A percentile compares a stretch with the other conserved stretches of the same genome.
phyloP scores from a whole-genome alignment of 2,888 invertebrate genomes.

The Morpho achilles region DNA sequence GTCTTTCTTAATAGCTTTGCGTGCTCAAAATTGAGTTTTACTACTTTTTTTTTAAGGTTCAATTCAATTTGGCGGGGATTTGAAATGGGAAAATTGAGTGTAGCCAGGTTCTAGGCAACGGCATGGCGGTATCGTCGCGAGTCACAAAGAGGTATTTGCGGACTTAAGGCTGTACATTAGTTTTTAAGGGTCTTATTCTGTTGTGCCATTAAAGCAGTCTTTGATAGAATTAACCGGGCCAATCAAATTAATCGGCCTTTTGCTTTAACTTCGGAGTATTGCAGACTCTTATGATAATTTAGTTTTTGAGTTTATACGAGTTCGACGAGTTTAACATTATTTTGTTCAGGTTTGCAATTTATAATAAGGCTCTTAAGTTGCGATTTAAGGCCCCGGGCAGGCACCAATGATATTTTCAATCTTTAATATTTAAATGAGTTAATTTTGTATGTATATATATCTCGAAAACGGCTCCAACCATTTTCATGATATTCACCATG shows the following conservation, averaged over 20 bases:
- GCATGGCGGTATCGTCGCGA: constrained; percentile 56
- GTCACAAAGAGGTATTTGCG: constrained; percentile 78
- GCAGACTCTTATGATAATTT: constrained; percentile 26
- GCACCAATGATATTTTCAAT: too few species aligned
- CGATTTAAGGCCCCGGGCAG: too few species aligned
- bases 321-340: too few species aligned
- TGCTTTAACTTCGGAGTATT: constrained; percentile 24
- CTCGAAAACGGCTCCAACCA: too few species aligned
- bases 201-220: constrained; percentile 71
- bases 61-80: constrained; percentile 24
- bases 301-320: not conserved
- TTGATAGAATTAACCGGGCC: constrained; percentile 72
- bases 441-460: too few species aligned
- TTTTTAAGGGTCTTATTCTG: constrained; percentile 78
- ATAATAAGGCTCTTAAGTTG: too few species aligned
- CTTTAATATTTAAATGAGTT: too few species aligned
- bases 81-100: constrained; percentile 48
- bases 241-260: constrained; percentile 70
- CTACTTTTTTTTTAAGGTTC: constrained; percentile 17
- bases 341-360: too few species aligned
- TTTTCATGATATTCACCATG: too few species aligned
- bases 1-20: constrained; percentile 43
- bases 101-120: constrained; percentile 55
- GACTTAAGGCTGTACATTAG: constrained; percentile 76
- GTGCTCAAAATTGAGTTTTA: constrained; percentile 32